Evolutionary conservation across 2,797 vertebrate genomes (phyloP).

Genomic region (Phoxinus dragarum): DNA sequence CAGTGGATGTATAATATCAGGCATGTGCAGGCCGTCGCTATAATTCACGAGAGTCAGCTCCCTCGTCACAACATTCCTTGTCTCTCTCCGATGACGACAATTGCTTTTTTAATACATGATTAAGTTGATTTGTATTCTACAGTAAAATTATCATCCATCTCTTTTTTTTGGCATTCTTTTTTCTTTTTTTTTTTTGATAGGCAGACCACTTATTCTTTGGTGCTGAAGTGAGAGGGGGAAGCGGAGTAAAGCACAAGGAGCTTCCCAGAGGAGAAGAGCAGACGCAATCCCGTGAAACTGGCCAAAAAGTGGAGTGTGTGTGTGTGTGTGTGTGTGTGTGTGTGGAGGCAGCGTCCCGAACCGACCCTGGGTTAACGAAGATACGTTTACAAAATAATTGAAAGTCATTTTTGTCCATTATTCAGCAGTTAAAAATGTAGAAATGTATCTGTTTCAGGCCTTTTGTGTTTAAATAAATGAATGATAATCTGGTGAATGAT

Average conservation of each 20-base stretch:
- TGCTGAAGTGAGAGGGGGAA: background rate
- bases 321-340: background rate
- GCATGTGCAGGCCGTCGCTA: background rate
- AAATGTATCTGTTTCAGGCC: background rate
- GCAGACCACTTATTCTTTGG: background rate
- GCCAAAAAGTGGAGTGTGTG: background rate
- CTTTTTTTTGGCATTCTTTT: background rate
- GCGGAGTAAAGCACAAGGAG: slow-evolving; percentile 3
- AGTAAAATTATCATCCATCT: background rate
- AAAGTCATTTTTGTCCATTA: background rate
- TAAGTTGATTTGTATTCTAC: background rate
- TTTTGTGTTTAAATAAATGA: background rate
- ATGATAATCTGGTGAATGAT: background rate
- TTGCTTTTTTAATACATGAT: background rate
- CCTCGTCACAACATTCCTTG: background rate
- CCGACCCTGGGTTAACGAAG: background rate
- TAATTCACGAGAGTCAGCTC: background rate
- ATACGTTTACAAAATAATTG: background rate
- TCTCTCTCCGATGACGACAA: background rate
- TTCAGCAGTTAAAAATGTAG: background rate
- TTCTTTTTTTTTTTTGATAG: background rate
- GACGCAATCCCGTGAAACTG: background rate
- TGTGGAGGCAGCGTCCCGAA: background rate
- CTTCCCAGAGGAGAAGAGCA: background rate
- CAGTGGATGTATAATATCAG: background rate